Base-by-base conservation (phyloP, 2,888 invertebrate species). In the Tanypteryx hageni region DNA sequence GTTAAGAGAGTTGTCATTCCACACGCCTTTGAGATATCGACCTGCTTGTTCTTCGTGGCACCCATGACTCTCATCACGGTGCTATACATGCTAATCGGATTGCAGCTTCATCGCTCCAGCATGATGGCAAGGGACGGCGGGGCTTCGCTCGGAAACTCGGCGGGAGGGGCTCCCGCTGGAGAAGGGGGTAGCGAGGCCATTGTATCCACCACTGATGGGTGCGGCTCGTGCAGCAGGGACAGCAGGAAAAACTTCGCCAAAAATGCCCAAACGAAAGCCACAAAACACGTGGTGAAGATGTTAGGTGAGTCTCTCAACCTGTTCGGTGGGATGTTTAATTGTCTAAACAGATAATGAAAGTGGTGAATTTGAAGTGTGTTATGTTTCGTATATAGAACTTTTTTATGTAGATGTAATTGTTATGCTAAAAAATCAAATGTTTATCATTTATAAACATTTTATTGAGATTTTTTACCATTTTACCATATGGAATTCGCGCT, bases 1-100 rank as follows among this genome's bases (percentile, higher is more conserved):
- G 96, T 96, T 93, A 96, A 95, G 16, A 94, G 95, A 92, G 95
- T 96, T 0, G 95, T 96, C 82, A 95, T 97, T 91, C 96, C 96
- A 93, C 97, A 97, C 95, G 97, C 97, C 93, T 98, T 98, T 94
- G 97, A 97, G 94, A 96, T 98, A 94, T 98, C 98, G 18, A 97
- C 97, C 0, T 95, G 96, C 92, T 94, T 96, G 27, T 96, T 96
- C 94, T 97, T 97, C 94, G 95, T 96, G 11, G 95, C 96, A 0
- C 96, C 97, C 0, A 96, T 97, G 96, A 95, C 95, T 9, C 94
- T 96, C 92, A 96, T 97, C 93, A 96, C 96, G 8, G 95, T 96
- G 1, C 95, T 97, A 22, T 97, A 97, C 94, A 94, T 95, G 56
- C 94, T 96, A 92, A 96, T 96, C 92, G 96, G 95, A 0, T 93